Conservation (phyloP, 2,797 vertebrate genomes). For the Amphiprion clarkii region DNA sequence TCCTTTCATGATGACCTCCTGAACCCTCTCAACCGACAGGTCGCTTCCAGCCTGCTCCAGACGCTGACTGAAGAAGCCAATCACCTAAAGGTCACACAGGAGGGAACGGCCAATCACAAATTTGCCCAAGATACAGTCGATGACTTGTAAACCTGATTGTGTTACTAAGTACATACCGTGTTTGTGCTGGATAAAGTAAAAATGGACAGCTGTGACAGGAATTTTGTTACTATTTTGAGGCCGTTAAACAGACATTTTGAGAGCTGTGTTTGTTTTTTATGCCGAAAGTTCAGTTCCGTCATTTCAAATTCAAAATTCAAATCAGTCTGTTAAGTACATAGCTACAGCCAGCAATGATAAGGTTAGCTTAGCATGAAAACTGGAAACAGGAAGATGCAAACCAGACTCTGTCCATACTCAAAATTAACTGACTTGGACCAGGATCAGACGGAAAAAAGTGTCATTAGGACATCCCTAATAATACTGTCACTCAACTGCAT, state of each 20-base stretch:
- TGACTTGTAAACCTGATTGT: neutral
- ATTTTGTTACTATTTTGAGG: neutral
- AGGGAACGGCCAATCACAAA: slow-evolving; percentile 46
- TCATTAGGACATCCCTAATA: too few species aligned
- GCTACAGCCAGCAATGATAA: neutral
- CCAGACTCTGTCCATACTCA: too few species aligned
- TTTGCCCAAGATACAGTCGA: neutral
- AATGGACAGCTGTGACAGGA: neutral
- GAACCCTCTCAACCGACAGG: slow-evolving; percentile 95
- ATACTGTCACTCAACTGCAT: neutral
- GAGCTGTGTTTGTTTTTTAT: neutral
- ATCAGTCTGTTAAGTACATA: neutral
- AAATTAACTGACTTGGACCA: too few species aligned
- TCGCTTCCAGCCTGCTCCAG: slow-evolving; percentile 94
- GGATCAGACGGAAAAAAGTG: too few species aligned
- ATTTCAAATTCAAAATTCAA: too few species aligned
- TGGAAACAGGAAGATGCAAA: neutral
- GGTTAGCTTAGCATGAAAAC: too few species aligned
- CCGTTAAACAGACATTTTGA: neutral
- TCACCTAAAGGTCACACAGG: slow-evolving; percentile 85
- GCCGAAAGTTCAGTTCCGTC: too few species aligned
- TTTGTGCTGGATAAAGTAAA: neutral
- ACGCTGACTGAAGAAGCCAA: slow-evolving; percentile 95
- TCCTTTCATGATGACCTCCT: slow-evolving; percentile 99
- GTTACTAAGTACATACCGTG: neutral